Evolutionary conservation across 2,113 vertebrate genomes (phyloP).

Genomic region (Bucco capensis): DNA sequence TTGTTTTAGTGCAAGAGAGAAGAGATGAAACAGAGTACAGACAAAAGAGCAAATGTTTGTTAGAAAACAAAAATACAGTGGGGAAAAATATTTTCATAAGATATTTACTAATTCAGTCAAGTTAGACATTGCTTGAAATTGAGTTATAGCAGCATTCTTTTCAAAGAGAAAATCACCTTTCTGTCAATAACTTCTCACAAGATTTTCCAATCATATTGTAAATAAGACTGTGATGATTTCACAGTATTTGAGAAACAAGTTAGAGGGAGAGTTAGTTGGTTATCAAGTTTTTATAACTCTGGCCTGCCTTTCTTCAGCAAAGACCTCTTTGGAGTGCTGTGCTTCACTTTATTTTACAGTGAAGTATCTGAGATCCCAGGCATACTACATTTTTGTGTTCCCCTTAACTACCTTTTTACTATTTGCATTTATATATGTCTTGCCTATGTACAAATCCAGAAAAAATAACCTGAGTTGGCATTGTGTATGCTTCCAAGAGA

Average conservation of each 20-base stretch:
- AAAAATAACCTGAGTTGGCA: background rate
- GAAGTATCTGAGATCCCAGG: background rate
- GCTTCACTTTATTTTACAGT: background rate
- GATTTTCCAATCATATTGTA: background rate
- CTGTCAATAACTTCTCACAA: background rate
- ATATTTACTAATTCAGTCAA: background rate
- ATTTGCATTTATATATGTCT: background rate
- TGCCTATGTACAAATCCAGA: background rate
- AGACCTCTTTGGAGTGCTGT: background rate
- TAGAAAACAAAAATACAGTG: background rate
- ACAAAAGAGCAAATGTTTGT: background rate
- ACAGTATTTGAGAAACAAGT: background rate
- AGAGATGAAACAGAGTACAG: background rate
- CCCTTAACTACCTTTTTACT: background rate
- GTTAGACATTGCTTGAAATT: background rate
- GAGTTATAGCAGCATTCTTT: background rate
- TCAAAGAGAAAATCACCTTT: background rate
- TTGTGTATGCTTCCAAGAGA: background rate
- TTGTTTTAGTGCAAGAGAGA: background rate
- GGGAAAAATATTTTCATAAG: background rate
- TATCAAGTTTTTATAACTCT: background rate
- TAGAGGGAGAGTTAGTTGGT: background rate
- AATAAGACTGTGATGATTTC: background rate
- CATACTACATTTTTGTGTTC: background rate
- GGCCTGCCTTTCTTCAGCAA: background rate